Evolutionary conservation across 2,888 invertebrate species (phyloP).

Genomic region (Lampropteryx suffumata): DNA sequence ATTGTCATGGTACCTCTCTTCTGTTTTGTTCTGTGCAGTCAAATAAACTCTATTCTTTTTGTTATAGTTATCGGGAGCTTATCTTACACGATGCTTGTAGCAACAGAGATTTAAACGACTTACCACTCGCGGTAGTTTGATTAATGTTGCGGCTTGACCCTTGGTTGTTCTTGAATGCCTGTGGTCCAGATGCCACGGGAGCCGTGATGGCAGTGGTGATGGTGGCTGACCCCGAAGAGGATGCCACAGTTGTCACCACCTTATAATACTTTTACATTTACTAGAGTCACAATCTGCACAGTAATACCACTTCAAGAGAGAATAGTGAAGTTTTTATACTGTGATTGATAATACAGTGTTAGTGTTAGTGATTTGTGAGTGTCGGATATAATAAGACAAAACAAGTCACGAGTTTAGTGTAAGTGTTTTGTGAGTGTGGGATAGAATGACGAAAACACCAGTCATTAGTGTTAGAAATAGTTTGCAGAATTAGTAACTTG

Average conservation of each 20-base stretch:
- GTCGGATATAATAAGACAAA: no score
- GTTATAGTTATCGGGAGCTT: no score
- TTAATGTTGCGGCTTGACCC: constrained; percentile 56
- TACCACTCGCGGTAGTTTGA: constrained; percentile 36
- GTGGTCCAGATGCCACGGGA: constrained; percentile 42
- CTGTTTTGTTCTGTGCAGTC: no score
- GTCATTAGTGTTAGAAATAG: background rate
- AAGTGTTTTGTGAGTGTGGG: no score
- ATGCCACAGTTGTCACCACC: constrained; percentile 64
- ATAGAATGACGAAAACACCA: no score
- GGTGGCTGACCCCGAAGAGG: constrained; percentile 52
- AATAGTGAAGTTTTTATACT: background rate
- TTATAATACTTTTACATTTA: constrained; percentile 11
- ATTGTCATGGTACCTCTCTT: no score
- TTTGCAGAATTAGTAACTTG: no score
- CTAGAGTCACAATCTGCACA: constrained; percentile 15
- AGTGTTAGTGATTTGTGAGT: no score
- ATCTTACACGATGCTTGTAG: no score
- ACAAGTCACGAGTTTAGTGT: no score
- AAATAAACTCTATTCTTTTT: no score
- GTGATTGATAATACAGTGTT: no score
- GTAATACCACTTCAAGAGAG: constrained; percentile 2
- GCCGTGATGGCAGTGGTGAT: constrained; percentile 49
- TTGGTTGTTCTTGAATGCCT: constrained; percentile 59
- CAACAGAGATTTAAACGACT: background rate